A percentile compares a stretch with the other conserved stretches of the same genome.
Evolutionary conservation across 1,140 invertebrate genomes (phyloP).

Genomic region (Bombus superbus): DNA sequence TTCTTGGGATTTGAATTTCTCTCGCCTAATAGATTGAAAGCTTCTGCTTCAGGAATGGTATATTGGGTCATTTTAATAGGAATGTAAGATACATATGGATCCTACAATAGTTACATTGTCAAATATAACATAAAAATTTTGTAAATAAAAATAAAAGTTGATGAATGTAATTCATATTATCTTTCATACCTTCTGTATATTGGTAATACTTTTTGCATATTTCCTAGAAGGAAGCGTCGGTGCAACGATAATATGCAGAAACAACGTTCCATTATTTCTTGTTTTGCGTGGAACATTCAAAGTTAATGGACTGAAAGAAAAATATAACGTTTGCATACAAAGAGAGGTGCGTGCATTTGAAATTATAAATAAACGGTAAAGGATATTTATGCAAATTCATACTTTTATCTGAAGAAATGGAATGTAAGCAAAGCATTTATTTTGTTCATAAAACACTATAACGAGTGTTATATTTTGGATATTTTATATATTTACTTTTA

Average conservation of each 20-base stretch:
- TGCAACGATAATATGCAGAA: conserved; percentile 86
- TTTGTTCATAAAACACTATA: neutral
- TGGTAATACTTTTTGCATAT: conserved; percentile 79
- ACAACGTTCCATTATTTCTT: conserved; percentile 90
- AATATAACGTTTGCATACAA: neutral
- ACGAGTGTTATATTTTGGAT: neutral
- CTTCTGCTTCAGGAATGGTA: conserved; percentile 87
- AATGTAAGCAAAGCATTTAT: neutral
- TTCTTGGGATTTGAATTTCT: conserved; percentile 64
- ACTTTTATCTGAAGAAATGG: neutral
- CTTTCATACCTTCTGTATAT: conserved; percentile 67
- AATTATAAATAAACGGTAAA: neutral
- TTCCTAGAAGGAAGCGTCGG: conserved; percentile 76
- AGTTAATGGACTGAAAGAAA: conserved; percentile 83
- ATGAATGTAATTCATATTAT: neutral
- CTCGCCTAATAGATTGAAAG: conserved; percentile 89
- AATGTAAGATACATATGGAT: conserved; percentile 83
- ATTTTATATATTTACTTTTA: neutral
- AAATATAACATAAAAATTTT: conserved; percentile 13
- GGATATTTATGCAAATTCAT: neutral
- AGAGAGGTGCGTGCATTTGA: neutral
- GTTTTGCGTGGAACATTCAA: conserved; percentile 88
- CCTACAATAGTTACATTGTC: conserved; percentile 74
- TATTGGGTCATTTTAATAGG: conserved; percentile 87
- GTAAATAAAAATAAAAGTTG: conserved; percentile 3